A percentile compares a stretch with the other conserved stretches of the same genome.
Conservation (phyloP, 2,888 invertebrate genomes). For the Hemithea aestivaria region DNA sequence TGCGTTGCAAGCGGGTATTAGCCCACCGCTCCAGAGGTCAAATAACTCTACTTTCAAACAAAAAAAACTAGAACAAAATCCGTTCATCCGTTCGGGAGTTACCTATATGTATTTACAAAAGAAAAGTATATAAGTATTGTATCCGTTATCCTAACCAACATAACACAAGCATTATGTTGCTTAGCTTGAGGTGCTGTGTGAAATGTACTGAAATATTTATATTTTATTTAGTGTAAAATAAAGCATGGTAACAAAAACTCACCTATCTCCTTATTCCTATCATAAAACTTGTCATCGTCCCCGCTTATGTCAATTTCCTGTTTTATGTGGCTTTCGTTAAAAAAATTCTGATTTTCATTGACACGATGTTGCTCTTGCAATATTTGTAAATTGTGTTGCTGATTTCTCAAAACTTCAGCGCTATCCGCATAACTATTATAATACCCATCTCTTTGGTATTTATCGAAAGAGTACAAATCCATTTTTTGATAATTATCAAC, state of each 20-base stretch:
- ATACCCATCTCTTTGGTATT: conserved; percentile 32
- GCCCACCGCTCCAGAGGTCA: too few species aligned
- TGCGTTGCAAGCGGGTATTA: too few species aligned
- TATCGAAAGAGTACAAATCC: conserved; percentile 38
- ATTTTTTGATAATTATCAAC: conserved; percentile 41
- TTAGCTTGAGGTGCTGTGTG: too few species aligned
- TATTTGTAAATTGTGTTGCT: conserved; percentile 63
- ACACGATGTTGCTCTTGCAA: conserved; percentile 59
- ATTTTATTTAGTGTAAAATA: neutral
- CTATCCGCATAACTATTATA: conserved; percentile 47
- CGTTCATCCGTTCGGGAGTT: too few species aligned
- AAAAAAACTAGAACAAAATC: too few species aligned
- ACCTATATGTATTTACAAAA: too few species aligned
- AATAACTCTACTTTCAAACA: too few species aligned
- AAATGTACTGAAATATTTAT: too few species aligned
- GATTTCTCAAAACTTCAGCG: conserved; percentile 55
- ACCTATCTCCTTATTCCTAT: conserved; percentile 56
- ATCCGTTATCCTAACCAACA: too few species aligned
- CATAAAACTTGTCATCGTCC: conserved; percentile 65
- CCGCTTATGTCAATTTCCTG: conserved; percentile 57
- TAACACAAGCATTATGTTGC: too few species aligned
- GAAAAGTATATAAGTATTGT: too few species aligned
- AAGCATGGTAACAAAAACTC: conserved; percentile 20
- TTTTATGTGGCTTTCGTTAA: conserved; percentile 64
- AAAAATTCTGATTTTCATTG: conserved; percentile 60